Base-by-base conservation (phyloP, 2,797 vertebrate species). In the Acipenser ruthenus region DNA sequence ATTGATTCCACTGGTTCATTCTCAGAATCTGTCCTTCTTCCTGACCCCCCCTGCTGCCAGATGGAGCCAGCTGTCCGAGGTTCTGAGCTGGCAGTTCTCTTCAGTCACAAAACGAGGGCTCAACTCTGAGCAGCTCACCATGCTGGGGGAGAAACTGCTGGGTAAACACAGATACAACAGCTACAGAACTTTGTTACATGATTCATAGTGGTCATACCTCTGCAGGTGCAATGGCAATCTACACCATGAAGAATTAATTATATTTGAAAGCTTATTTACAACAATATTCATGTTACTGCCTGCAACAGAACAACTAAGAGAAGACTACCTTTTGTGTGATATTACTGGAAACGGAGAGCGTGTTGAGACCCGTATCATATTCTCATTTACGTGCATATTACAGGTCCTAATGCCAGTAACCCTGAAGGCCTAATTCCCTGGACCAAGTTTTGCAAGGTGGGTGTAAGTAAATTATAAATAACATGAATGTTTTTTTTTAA, bases 41-140 rank as follows among this genome's bases (percentile, higher is more conserved):
- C 82, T 96, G 78, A 92, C 76, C 58, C 94, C 96, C 1, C 92
- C 94, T 0, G 72, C 74, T 7, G 95, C 93, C 0, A 90, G 86
- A 64, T 99, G 96, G 96, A 77, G 86, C 9, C 89, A 92, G 75
- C 87, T 99, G 59, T 89, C 93, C 0, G 94, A 98, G 52, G 87
- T 99, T 3, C 88, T 99, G 68, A 95, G 95, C n/a, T 98, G 96
- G 95, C 96, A 99, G 84, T 99, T 98, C 81, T 97, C 95, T 50
- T 95, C 94, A 1, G 86, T 95, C 82, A 98, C 96, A 51, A 95
- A 98, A 73, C 88, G 96, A 73, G 95, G 96, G 53, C 90, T 99
- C 67, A 95, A 89, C 65, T 69, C 82, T 58, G 95, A 99, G 75
- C 96, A 99, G 77, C 88, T 98, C 74, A 91, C 69, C 90, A 97